phyloP scores from a whole-genome alignment of 1,140 invertebrate genomes.

The Macrocentrus cingulum region DNA sequence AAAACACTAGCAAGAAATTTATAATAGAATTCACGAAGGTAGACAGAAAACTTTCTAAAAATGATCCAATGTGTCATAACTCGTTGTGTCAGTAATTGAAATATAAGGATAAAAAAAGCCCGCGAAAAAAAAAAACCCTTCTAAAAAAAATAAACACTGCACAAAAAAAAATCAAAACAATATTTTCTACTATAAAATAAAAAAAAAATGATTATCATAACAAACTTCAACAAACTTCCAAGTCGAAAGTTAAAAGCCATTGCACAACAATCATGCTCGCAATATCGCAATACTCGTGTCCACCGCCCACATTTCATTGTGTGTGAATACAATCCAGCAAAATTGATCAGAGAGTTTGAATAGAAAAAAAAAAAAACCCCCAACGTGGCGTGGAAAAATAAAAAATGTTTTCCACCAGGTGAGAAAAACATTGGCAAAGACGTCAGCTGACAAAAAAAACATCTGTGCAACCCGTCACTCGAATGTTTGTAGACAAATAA shows the following conservation, averaged over 20 bases:
- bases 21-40: too few relatives aligned
- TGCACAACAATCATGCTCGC: constrained; percentile 43
- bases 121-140: too few relatives aligned
- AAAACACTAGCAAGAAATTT: too few relatives aligned
- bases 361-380: neutral
- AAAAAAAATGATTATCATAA: neutral
- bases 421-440: neutral
- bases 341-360: neutral
- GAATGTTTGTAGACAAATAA: too few relatives aligned
- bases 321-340: neutral
- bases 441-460: neutral
- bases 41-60: constrained; percentile 14
- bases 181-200: too few relatives aligned
- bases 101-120: too few relatives aligned
- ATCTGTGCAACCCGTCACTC: too few relatives aligned
- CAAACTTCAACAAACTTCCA: constrained; percentile 9
- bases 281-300: constrained; percentile 37
- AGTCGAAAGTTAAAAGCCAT: constrained; percentile 43
- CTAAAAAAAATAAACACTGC: too few relatives aligned
- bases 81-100: too few relatives aligned
- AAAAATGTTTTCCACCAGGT: constrained; percentile 5
- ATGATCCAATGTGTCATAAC: constrained; percentile 4
- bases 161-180: too few relatives aligned
- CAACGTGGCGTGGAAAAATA: too few relatives aligned
- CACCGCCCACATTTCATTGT: constrained; percentile 18